Percentiles rank a stretch among this genome's conserved stretches.
phyloP scores from a whole-genome alignment of 2,888 invertebrate genomes.

The Melanotus villosus region DNA sequence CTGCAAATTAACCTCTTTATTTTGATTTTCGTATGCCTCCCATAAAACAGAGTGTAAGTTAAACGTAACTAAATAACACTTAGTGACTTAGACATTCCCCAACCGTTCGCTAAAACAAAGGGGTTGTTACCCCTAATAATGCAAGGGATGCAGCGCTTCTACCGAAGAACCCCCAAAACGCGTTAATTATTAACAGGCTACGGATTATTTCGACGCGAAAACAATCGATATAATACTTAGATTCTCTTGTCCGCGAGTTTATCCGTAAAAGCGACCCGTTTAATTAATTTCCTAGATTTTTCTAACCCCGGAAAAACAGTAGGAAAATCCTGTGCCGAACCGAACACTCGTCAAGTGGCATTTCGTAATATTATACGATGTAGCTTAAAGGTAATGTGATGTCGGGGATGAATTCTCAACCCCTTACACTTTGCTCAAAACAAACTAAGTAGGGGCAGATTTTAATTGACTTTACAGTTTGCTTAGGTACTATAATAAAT shows the following conservation, averaged over 20 bases:
- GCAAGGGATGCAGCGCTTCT: conserved; percentile 37
- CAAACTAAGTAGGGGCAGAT: conserved; percentile 48
- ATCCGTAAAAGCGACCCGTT: conserved; percentile 31
- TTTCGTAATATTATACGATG: conserved; percentile 1
- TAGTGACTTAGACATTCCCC: conserved; percentile 48
- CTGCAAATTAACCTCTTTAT: conserved; percentile 32
- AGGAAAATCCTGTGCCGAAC: no score
- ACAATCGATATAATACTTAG: conserved; percentile 49
- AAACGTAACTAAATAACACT: conserved; percentile 49
- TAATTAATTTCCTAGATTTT: conserved; percentile 10
- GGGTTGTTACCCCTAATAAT: conserved; percentile 52
- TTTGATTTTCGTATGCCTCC: conserved; percentile 30
- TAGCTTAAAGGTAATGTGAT: conserved; percentile 29
- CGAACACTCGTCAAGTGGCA: conserved; percentile 1
- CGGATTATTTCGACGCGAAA: conserved; percentile 58
- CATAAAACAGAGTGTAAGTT: conserved; percentile 36
- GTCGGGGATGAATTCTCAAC: conserved; percentile 12
- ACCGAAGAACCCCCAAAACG: conserved; percentile 44
- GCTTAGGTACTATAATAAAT: conserved; percentile 55
- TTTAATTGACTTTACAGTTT: conserved; percentile 58
- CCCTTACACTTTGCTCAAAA: conserved; percentile 33
- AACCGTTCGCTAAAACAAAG: conserved; percentile 51
- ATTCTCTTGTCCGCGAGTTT: not conserved
- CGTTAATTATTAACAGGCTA: conserved; percentile 63
- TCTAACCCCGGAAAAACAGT: no score